Evolutionary conservation across 2,888 invertebrate species (phyloP), one percentile per base, ranked within the genome.

Genomic region (Polymixis lichenea): DNA sequence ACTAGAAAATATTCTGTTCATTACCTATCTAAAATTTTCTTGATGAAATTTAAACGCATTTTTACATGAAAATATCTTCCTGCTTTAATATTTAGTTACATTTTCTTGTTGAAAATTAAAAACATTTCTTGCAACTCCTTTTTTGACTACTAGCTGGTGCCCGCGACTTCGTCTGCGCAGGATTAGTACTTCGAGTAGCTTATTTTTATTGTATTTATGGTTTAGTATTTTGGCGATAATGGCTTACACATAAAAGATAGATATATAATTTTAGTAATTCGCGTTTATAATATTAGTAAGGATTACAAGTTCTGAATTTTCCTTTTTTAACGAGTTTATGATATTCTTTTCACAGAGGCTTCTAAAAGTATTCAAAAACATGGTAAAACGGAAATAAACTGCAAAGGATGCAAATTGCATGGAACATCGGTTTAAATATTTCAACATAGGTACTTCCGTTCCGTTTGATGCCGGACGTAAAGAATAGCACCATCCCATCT

Each of bases 1-100:
- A 17, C 28, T 9, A 28, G 28, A 8, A 55, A 55, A 74, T 61
- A 74, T 43, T 75, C 55, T 56, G 51, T 62, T 55, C 0, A 55
- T 13, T 51, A 22, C 25, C 8, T 25, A 28, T 11, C 19, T 15
- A 80, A 60, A 6, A 72, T 72, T 55, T 72, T 71, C 38, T 49
- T 73, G 1, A 72, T 61, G 11, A 49, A 53, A 43, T 56, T 77
- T 55, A 19, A 71, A n/a, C 19, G 73, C 15, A 55, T 58, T 73
- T 77, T 61, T 19, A 46, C 11, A 49, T 32, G 1, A 17, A 7
- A 78, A 56, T 17, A 17, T 60, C 17, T 46, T 19, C n/a, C 28
- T 7, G 0, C n/a, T 28, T 51, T 13, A 51, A 43, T 25, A 51
- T 75, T 61, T 38, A 22, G 3, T 22, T 46, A 51, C 28, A 46